A percentile compares a stretch with the other conserved stretches of the same genome.
phyloP scores from a whole-genome alignment of 2,797 vertebrate genomes.

The Lacerta agilis region DNA sequence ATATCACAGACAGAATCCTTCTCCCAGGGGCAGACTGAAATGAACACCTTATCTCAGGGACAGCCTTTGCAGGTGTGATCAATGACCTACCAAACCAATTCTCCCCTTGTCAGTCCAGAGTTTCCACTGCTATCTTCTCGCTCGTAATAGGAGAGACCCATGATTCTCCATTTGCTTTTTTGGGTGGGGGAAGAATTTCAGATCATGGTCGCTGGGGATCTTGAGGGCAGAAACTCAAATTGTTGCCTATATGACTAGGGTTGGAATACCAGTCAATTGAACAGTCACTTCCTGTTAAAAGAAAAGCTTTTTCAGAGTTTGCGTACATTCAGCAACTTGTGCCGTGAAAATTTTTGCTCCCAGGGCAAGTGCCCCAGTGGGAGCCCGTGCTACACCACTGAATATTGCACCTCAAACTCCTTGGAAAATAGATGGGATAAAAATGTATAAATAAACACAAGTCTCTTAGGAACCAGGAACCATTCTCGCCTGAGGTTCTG shows the following conservation, averaged over 20 bases:
- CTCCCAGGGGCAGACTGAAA: neutral
- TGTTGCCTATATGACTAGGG: neutral
- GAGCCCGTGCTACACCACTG: too few relatives aligned
- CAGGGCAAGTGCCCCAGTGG: too few relatives aligned
- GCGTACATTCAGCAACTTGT: too few relatives aligned
- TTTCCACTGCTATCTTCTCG: neutral
- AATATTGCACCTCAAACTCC: too few relatives aligned
- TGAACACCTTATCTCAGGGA: neutral
- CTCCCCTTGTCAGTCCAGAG: neutral
- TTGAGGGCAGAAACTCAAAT: neutral
- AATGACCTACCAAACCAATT: slow-evolving; percentile 1
- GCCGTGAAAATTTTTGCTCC: too few relatives aligned
- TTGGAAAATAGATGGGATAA: too few relatives aligned
- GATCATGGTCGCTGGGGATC: neutral
- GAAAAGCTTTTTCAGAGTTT: too few relatives aligned
- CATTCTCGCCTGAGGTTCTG: neutral
- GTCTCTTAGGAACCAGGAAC: neutral
- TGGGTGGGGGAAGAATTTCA: too few relatives aligned
- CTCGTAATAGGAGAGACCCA: neutral
- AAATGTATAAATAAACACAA: too few relatives aligned
- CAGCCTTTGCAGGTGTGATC: neutral
- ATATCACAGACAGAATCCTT: neutral
- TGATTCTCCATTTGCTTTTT: neutral
- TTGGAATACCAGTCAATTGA: neutral
- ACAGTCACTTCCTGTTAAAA: neutral